Conservation (phyloP, 2,113 vertebrate species). For the Seriola quinqueradiata region DNA sequence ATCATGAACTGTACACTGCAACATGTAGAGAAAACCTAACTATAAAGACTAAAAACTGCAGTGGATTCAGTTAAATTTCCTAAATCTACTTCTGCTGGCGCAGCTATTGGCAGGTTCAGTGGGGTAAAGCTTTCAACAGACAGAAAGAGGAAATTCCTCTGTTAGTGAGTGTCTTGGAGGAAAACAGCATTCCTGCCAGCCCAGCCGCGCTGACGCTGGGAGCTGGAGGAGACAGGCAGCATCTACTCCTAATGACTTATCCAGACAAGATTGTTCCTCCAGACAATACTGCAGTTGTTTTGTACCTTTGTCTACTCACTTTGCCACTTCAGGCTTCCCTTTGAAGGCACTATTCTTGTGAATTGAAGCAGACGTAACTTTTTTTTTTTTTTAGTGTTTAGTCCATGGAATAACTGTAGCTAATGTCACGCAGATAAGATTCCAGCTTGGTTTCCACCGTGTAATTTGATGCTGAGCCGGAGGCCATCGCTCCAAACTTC, state of each 20-base stretch:
- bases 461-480: slow-evolving; percentile 12
- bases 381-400: neutral
- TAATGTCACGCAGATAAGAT: slow-evolving; percentile 29
- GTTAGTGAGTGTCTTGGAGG: slow-evolving; percentile 59
- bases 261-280: slow-evolving; percentile 67
- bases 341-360: slow-evolving; percentile 22
- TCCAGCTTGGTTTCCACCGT: slow-evolving; percentile 1
- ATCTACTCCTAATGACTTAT: slow-evolving; percentile 70
- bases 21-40: neutral
- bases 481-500: slow-evolving; percentile 2
- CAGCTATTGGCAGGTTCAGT: slow-evolving; percentile 20
- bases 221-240: slow-evolving; percentile 41
- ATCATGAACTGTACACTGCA: neutral
- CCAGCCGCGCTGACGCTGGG: slow-evolving; percentile 39
- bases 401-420: neutral
- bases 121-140: slow-evolving; percentile 23
- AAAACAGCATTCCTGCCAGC: slow-evolving; percentile 63
- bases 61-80: neutral
- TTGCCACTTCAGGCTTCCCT: slow-evolving; percentile 1
- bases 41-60: neutral
- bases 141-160: slow-evolving; percentile 72
- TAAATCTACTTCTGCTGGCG: slow-evolving; percentile 23
- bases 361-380: slow-evolving; percentile 77
- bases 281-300: slow-evolving; percentile 48
- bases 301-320: slow-evolving; percentile 28